Evolutionary conservation across 2,113 vertebrate genomes (phyloP).

Genomic region (Hyperoodon ampullatus): DNA sequence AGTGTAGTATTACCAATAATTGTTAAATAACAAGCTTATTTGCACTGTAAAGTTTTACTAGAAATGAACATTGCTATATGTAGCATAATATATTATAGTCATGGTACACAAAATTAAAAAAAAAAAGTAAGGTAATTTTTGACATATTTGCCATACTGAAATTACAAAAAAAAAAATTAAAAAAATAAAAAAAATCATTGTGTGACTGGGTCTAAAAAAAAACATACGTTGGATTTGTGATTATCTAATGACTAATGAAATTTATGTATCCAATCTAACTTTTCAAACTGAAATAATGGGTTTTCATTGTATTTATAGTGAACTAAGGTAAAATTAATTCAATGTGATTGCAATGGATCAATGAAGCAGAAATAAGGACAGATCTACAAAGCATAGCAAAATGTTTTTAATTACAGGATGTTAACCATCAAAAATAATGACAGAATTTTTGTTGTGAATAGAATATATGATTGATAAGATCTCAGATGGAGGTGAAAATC

Average conservation of each 20-base stretch:
- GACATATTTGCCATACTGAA: neutral
- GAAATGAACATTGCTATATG: neutral
- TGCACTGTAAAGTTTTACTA: neutral
- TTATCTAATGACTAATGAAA: conserved; percentile 72
- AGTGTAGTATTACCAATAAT: neutral
- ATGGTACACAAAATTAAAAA: neutral
- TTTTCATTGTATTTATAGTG: conserved; percentile 71
- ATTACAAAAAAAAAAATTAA: neutral
- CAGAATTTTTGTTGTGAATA: conserved; percentile 48
- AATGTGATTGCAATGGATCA: conserved; percentile 59
- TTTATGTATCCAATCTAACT: conserved; percentile 65
- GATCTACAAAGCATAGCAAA: conserved; percentile 55
- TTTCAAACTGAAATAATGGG: conserved; percentile 62
- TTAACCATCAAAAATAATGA: conserved; percentile 70
- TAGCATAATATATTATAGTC: neutral
- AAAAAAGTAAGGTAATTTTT: neutral
- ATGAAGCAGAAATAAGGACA: conserved; percentile 50
- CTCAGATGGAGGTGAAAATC: conserved; percentile 25
- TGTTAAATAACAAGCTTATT: neutral
- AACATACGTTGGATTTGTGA: neutral
- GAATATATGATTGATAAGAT: conserved; percentile 23
- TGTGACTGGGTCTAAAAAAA: neutral
- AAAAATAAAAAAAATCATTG: neutral
- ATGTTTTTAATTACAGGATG: conserved; percentile 76
- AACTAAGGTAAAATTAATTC: conserved; percentile 74